Percentiles rank a stretch among this genome's conserved stretches.
Evolutionary conservation across 2,888 invertebrate species (phyloP).

Genomic region (Argyresthia albistria): DNA sequence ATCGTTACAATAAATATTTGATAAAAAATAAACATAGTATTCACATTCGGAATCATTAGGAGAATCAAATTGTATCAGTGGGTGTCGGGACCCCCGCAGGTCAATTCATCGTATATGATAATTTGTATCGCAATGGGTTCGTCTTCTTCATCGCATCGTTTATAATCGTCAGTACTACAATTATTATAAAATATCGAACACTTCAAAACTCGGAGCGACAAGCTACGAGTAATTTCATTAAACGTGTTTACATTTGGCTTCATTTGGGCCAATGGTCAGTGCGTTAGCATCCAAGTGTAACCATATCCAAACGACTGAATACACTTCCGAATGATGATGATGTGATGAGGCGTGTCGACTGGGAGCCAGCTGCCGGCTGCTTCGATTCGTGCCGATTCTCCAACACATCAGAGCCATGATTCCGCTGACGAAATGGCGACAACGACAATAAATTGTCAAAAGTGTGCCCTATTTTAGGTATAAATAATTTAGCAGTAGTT

Average conservation of each 20-base stretch:
- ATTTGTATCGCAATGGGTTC: conserved; percentile 12
- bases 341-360: conserved; percentile 32
- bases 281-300: neutral
- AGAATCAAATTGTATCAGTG: conserved; percentile 16
- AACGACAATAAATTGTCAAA: no score
- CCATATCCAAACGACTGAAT: neutral
- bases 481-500: no score
- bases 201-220: no score
- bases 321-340: neutral
- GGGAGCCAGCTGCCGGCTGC: conserved; percentile 24
- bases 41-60: neutral
- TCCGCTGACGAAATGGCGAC: conserved; percentile 36
- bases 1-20: neutral
- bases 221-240: neutral
- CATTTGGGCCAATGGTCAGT: neutral
- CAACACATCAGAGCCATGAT: conserved; percentile 21
- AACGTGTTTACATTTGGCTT: neutral
- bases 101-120: conserved; percentile 7
- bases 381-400: conserved; percentile 7
- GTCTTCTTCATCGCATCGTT: conserved; percentile 10
- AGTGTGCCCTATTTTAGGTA: no score
- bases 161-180: neutral
- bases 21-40: neutral
- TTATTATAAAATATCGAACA: no score
- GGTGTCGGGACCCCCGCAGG: conserved; percentile 19